phyloP scores from a whole-genome alignment of 2,888 invertebrate genomes.

The Agrotis clavis region DNA sequence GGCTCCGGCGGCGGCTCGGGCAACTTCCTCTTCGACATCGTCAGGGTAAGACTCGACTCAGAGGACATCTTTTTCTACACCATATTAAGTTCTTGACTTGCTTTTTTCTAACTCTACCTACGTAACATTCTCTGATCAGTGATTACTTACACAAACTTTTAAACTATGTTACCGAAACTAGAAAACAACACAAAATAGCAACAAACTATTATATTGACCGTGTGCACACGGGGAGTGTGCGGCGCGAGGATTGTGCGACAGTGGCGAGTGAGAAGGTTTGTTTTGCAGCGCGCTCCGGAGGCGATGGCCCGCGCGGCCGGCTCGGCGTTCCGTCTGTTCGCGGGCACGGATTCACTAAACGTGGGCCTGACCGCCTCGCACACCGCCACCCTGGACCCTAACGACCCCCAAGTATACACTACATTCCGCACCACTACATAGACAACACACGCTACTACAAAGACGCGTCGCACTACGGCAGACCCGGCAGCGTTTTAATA shows the following conservation, averaged over 20 bases:
- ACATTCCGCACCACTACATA: conserved; percentile 69
- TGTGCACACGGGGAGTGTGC: neutral
- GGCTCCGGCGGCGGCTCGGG: conserved; percentile 94
- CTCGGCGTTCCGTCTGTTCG: conserved; percentile 94
- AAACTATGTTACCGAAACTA: conserved; percentile 6
- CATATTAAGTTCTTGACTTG: neutral
- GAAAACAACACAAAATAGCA: neutral
- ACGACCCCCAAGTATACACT: conserved; percentile 88
- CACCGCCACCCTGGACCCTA: conserved; percentile 89
- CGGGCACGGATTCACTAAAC: conserved; percentile 94
- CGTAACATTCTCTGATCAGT: conserved; percentile 10
- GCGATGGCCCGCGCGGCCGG: conserved; percentile 95
- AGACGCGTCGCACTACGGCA: conserved; percentile 65
- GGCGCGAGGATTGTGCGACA: conserved; percentile 3
- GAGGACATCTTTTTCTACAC: neutral
- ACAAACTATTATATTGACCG: neutral
- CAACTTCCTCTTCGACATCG: conserved; percentile 97
- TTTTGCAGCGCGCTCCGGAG: conserved; percentile 94
- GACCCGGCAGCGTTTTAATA: neutral
- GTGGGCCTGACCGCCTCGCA: conserved; percentile 93
- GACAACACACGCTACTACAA: conserved; percentile 65
- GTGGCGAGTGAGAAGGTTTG: conserved; percentile 60
- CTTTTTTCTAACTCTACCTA: neutral
- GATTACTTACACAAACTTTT: neutral
- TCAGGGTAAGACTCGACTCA: conserved; percentile 93